These are phyloP conservation scores for Leptopterna dolabrata DNA, from an alignment of 2,888 invertebrate species.

Conservation along the genomic window DNA sequence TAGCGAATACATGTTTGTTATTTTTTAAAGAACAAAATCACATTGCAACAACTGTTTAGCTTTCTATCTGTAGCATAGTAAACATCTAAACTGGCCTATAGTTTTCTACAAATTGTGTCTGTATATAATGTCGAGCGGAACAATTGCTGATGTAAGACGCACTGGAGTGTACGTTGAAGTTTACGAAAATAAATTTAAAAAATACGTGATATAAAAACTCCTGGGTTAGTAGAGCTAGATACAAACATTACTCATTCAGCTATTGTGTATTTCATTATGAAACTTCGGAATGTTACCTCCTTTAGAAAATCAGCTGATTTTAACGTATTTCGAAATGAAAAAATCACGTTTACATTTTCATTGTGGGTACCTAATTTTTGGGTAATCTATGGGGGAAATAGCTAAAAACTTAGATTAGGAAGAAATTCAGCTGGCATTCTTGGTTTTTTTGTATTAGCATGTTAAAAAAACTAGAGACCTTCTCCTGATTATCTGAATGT, in stretches of 20 bases:
- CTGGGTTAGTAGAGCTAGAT: conserved; percentile 46
- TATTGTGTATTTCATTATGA: conserved; percentile 17
- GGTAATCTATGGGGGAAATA: conserved; percentile 32
- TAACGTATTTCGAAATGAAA: not conserved
- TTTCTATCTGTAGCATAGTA: conserved; percentile 54
- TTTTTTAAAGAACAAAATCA: conserved; percentile 30
- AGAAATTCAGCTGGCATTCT: conserved; percentile 33
- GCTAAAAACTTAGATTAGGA: conserved; percentile 15
- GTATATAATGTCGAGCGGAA: conserved; percentile 46
- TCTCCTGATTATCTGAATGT: conserved; percentile 52
- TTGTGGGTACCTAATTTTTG: conserved; percentile 30
- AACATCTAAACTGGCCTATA: conserved; percentile 60
- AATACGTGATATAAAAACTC: conserved; percentile 35
- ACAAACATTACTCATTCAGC: not conserved
- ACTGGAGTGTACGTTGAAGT: conserved; percentile 39
- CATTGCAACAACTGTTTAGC: conserved; percentile 53
- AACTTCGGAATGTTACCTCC: conserved; percentile 36
- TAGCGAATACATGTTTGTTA: conserved; percentile 33
- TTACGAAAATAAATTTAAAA: not conserved
- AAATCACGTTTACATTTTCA: conserved; percentile 27
- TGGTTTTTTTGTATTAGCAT: conserved; percentile 36
- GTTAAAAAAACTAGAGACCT: conserved; percentile 29
- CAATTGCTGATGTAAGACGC: conserved; percentile 45
- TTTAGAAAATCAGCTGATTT: conserved; percentile 45
- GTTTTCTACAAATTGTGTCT: conserved; percentile 59